These are phyloP conservation scores for Netelia inedita DNA, from an alignment of 2,888 invertebrate genomes.

Conservation along the genomic window DNA sequence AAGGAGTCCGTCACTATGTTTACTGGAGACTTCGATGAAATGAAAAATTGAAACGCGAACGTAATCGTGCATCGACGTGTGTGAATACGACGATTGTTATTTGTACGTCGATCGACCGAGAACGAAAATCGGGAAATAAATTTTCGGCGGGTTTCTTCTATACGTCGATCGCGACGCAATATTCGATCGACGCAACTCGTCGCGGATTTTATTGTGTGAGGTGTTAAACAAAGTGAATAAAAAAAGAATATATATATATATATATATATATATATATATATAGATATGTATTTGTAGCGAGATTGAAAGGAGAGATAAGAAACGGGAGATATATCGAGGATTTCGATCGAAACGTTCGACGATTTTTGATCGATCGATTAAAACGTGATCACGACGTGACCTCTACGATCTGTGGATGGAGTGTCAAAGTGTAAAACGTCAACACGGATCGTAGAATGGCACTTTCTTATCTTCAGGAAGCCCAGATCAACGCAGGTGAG, in stretches of 20 bases:
- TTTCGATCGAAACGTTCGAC: not conserved
- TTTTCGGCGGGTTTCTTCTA: not conserved
- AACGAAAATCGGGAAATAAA: not conserved
- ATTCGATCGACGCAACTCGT: slow-evolving; percentile 1
- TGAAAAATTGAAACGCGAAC: slow-evolving; percentile 2
- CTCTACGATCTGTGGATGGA: slow-evolving; percentile 77
- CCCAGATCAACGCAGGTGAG: slow-evolving; percentile 82
- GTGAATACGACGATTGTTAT: slow-evolving; percentile 14
- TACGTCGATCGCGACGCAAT: not conserved
- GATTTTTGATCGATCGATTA: not conserved
- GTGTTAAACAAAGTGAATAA: not conserved
- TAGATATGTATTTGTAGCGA: not conserved
- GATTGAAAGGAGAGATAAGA: not conserved
- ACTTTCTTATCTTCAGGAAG: slow-evolving; percentile 81
- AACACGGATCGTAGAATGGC: slow-evolving; percentile 82
- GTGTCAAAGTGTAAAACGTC: slow-evolving; percentile 79
- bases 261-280: not conserved
- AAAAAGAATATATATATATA: not conserved
- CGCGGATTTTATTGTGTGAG: slow-evolving; percentile 4
- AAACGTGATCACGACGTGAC: not conserved
- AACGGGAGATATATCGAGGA: not conserved
- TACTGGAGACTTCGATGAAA: slow-evolving; percentile 37
- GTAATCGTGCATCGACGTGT: slow-evolving; percentile 25
- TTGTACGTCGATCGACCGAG: not conserved
- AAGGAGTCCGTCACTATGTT: slow-evolving; percentile 3